phyloP scores from a whole-genome alignment of 2,888 invertebrate species.

The Dynastes tityus region DNA sequence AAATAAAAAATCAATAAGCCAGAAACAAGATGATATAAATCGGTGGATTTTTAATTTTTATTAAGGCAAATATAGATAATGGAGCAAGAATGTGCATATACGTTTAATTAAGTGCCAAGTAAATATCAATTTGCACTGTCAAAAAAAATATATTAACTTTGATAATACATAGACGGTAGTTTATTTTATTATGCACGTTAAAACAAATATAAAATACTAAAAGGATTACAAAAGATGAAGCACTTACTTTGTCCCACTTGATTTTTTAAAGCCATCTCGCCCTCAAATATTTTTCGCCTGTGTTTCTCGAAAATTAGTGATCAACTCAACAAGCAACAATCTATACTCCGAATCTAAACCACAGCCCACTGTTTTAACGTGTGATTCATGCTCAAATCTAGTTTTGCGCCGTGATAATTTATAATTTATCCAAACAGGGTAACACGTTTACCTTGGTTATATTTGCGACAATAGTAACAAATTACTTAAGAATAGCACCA shows the following conservation, averaged over 20 bases:
- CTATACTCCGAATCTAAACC: slow-evolving; percentile 18
- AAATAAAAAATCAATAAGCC: slow-evolving; percentile 45
- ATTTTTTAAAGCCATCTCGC: slow-evolving; percentile 86
- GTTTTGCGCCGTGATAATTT: background rate
- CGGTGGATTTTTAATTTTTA: background rate
- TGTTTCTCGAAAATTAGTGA: slow-evolving; percentile 11
- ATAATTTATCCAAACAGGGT: background rate
- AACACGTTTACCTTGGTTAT: background rate
- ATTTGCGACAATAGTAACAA: background rate
- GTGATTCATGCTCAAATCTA: slow-evolving; percentile 33
- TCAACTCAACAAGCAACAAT: background rate
- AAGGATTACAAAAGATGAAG: slow-evolving; percentile 6
- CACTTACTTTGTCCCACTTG: slow-evolving; percentile 91
- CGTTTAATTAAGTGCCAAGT: background rate
- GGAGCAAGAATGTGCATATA: background rate
- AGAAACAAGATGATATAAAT: slow-evolving; percentile 1
- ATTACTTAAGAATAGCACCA: background rate
- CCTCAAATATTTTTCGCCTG: background rate
- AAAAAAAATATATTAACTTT: slow-evolving; percentile 17
- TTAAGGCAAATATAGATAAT: background rate
- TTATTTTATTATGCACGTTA: slow-evolving; percentile 15
- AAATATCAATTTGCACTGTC: slow-evolving; percentile 10
- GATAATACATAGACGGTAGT: slow-evolving; percentile 1
- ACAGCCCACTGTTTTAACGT: slow-evolving; percentile 28
- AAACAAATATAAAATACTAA: background rate